These are phyloP conservation scores for Amiota communis DNA, from an alignment of 2,888 invertebrate species.

Conservation along the genomic window DNA sequence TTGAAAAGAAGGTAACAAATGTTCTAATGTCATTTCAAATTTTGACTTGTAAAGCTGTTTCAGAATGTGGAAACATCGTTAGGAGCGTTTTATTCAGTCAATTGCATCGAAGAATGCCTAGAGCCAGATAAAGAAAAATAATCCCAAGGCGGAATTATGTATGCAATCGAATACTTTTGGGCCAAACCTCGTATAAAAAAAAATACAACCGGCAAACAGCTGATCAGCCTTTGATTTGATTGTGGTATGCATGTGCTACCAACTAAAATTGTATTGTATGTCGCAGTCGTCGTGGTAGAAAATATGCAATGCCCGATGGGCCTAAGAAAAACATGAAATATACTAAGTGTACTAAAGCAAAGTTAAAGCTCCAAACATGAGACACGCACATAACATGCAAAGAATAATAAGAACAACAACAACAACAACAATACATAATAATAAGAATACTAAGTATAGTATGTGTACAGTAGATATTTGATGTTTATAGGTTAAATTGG, in stretches of 20 bases:
- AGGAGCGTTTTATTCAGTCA: no score
- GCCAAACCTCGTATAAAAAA: not conserved
- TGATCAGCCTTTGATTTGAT: not conserved
- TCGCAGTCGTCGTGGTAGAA: not conserved
- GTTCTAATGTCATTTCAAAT: no score
- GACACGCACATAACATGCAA: slow-evolving; percentile 15
- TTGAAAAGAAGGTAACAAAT: no score
- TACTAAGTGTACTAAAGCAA: not conserved
- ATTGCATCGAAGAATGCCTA: no score
- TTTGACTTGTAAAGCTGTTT: no score
- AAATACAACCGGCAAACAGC: not conserved
- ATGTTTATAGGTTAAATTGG: slow-evolving; percentile 27
- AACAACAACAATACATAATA: no score
- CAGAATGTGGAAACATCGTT: no score
- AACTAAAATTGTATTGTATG: not conserved
- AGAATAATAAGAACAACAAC: not conserved
- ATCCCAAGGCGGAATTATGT: no score
- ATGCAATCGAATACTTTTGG: no score
- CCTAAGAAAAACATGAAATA: not conserved
- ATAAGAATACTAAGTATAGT: no score
- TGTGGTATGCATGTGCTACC: slow-evolving; percentile 4
- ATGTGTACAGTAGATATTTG: not conserved
- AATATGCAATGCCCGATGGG: slow-evolving; percentile 16
- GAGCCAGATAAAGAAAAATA: no score
- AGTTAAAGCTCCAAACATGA: not conserved